These are phyloP conservation scores for Drosophila bunnanda DNA, from an alignment of 2,888 invertebrate species.

Conservation along the genomic window DNA sequence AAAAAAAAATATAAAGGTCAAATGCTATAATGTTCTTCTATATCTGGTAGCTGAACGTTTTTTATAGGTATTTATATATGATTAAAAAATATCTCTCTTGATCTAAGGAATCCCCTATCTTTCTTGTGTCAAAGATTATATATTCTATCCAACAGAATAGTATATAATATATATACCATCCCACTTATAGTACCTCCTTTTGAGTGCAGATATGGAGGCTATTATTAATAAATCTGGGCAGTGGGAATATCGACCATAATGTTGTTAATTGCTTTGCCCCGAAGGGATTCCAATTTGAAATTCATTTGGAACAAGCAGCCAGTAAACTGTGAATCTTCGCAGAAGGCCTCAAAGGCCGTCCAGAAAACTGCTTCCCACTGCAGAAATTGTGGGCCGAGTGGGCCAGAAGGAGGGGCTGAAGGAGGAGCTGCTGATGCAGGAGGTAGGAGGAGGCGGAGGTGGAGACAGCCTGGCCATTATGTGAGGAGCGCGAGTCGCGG, in stretches of 20 bases:
- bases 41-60: not conserved
- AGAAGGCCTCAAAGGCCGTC: slow-evolving; percentile 38
- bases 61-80: too few species aligned
- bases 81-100: too few species aligned
- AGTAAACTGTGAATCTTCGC: slow-evolving; percentile 40
- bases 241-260: slow-evolving; percentile 33
- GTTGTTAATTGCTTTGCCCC: slow-evolving; percentile 35
- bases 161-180: too few species aligned
- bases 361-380: slow-evolving; percentile 31
- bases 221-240: slow-evolving; percentile 18
- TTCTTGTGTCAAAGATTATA: not conserved
- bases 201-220: not conserved
- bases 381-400: slow-evolving; percentile 20
- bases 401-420: not conserved
- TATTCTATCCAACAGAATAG: not conserved
- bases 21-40: not conserved
- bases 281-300: slow-evolving; percentile 34
- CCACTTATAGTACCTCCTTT: not conserved
- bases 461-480: slow-evolving; percentile 47
- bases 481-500: slow-evolving; percentile 38
- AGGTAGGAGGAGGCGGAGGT: slow-evolving; percentile 15
- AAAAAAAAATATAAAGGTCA: not conserved
- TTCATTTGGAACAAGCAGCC: slow-evolving; percentile 24
- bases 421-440: slow-evolving; percentile 2
- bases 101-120: too few species aligned